Base-by-base conservation (phyloP, 1,140 invertebrate genomes). In the Holotrichia oblita region DNA sequence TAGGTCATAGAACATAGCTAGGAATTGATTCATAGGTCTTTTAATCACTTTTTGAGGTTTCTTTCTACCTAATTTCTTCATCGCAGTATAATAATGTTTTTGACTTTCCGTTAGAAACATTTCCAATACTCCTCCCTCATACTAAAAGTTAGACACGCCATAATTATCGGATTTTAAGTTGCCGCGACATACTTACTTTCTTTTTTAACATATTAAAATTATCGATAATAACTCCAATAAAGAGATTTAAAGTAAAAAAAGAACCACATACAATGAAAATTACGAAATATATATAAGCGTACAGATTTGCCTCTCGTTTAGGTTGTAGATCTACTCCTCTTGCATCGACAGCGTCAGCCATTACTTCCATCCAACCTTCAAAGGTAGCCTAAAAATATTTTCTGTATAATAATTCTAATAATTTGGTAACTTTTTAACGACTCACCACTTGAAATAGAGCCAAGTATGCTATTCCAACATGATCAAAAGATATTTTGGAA, bases 1-100 rank as follows among this genome's bases (percentile, higher is more conserved):
- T 83, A 99, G 91, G 89, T 98, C 96, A 88, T 98, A 98, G 90
- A 98, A 98, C 91, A 97, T 95, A 61, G 95, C 95, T 84, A 97
- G 92, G 88, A 96, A 94, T 87, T 95, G 94, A 90, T 97, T 97
- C 88, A 96, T 93, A 82, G 97, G 97, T 87, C 96, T 91, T 88
- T 96, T 96, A 87, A 98, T 98, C 82, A 98, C 96, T 91, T 98
- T 98, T 87, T 97, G 96, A 77, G 97, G 97, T 89, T 98, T 98
- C 89, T 98, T 98, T 85, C 96, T 92, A 80, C 96, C 96, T 69
- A 98, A 89, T 88, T 98, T 98, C 89, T 98, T 98, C 94, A 98
- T 97, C 80, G 97, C 97, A 86, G 97, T 98, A 90, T 98, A 98
- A 89, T 98, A 98, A 90, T 98, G 96, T 42, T 82, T 82, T 90